Conservation (phyloP, 2,797 vertebrate species). For the Coilia nasus region DNA sequence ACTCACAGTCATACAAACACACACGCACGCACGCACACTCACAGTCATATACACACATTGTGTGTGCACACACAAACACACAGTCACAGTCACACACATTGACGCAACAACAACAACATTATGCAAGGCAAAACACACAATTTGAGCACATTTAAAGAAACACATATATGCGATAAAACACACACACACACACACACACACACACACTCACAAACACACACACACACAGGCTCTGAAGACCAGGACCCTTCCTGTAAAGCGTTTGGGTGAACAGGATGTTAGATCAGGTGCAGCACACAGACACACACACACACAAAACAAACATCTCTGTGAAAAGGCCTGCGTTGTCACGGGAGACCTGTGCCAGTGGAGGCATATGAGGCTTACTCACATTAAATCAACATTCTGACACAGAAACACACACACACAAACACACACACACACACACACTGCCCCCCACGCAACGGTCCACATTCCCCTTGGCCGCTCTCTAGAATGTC, state of each 20-base stretch:
- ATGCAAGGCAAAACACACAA: no score
- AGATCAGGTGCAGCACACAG: background rate
- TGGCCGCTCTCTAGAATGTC: background rate
- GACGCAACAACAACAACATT: no score
- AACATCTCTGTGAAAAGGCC: background rate
- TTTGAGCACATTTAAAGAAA: no score
- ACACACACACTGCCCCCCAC: background rate
- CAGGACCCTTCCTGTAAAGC: background rate
- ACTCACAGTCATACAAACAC: background rate
- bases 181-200: background rate
- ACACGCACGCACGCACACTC: background rate
- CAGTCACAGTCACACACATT: background rate
- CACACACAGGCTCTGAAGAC: background rate
- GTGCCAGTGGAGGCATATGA: background rate
- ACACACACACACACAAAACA: background rate
- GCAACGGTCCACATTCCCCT: background rate
- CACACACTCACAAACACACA: background rate
- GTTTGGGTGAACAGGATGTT: background rate
- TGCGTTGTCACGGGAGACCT: conserved; percentile 9
- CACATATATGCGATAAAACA: background rate
- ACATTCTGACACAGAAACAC: background rate
- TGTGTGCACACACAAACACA: background rate
- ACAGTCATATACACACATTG: background rate
- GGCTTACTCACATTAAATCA: conserved; percentile 11
- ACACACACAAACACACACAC: no score